Evolutionary conservation across 2,797 vertebrate genomes (phyloP).

Genomic region (Mallotus villosus): DNA sequence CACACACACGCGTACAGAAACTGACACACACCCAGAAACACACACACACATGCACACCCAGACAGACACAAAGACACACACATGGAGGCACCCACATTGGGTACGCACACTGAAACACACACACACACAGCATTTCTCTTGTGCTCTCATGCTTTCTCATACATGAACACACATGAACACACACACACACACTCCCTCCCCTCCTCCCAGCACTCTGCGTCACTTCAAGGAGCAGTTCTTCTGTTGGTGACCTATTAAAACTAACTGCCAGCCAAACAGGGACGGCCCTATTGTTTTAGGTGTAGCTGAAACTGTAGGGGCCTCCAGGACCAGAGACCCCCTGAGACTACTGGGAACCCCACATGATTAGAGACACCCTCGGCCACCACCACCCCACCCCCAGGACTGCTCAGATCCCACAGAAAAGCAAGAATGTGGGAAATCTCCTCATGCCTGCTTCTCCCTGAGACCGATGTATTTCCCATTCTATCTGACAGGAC

Average conservation of each 20-base stretch:
- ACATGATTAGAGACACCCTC: not conserved
- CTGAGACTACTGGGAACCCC: not conserved
- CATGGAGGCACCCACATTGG: too few species aligned
- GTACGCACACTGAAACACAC: not conserved
- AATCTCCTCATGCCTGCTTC: not conserved
- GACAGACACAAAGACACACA: not conserved
- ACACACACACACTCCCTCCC: not conserved
- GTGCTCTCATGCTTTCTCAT: not conserved
- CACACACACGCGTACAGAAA: not conserved
- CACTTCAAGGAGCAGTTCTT: constrained; percentile 43
- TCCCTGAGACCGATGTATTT: not conserved
- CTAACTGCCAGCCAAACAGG: constrained; percentile 32
- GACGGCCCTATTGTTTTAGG: constrained; percentile 35
- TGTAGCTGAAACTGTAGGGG: too few species aligned
- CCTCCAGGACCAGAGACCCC: not conserved
- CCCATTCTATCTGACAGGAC: not conserved
- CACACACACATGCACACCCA: not conserved
- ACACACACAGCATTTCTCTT: not conserved
- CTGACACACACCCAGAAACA: not conserved
- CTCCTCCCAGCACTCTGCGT: constrained; percentile 9
- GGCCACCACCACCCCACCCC: not conserved
- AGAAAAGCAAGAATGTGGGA: too few species aligned
- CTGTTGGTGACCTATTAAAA: constrained; percentile 56
- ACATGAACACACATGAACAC: not conserved
- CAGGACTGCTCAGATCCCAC: too few species aligned